phyloP scores from a whole-genome alignment of 2,113 vertebrate species.

The Oreamnos americanus region DNA sequence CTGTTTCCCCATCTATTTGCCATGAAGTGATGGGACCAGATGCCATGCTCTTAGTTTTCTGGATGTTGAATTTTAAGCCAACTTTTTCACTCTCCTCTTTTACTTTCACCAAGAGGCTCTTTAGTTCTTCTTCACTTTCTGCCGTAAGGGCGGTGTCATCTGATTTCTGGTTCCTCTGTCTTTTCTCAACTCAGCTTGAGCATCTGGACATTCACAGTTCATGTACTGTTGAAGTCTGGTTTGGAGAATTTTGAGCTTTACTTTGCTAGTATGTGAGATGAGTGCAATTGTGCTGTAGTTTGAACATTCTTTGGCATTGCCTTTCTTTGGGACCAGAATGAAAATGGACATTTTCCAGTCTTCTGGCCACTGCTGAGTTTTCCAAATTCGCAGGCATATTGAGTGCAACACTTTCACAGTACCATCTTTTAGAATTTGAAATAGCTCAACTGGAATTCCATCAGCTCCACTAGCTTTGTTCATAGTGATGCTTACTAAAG shows the following conservation, averaged over 20 bases:
- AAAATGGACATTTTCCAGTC: background rate
- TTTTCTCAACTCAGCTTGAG: background rate
- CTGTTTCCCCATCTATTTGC: background rate
- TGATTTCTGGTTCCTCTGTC: background rate
- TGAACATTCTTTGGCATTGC: background rate
- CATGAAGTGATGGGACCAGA: background rate
- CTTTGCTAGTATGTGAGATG: background rate
- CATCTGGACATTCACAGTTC: background rate
- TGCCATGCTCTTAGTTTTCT: background rate
- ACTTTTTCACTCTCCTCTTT: background rate
- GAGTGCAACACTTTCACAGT: background rate
- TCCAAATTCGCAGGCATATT: background rate
- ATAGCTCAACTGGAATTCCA: background rate
- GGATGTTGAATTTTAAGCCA: background rate
- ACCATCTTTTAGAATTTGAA: background rate
- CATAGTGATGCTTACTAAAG: background rate
- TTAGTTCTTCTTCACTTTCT: background rate
- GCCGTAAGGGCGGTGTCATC: background rate
- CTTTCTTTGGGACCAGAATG: background rate
- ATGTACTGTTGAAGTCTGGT: background rate
- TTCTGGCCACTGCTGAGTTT: background rate
- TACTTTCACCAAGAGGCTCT: background rate
- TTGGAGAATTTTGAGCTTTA: background rate
- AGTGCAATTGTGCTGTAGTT: background rate
- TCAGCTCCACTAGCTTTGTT: background rate